A percentile compares a stretch with the other conserved stretches of the same genome.
Evolutionary conservation across 2,888 invertebrate genomes (phyloP).

Genomic region (Fragum fragum): DNA sequence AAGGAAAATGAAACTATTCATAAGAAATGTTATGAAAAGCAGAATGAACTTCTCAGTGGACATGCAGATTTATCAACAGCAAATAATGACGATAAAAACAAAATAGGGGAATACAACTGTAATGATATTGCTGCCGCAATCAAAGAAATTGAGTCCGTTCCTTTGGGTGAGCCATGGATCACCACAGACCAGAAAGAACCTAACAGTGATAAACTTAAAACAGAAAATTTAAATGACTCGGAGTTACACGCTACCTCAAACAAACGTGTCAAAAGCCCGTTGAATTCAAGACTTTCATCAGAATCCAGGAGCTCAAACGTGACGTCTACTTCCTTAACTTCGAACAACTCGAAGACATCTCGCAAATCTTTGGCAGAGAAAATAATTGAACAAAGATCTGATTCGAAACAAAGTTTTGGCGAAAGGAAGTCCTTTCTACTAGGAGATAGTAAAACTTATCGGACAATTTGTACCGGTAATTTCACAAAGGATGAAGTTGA

Average conservation of each 20-base stretch:
- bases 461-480: background rate
- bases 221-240: background rate
- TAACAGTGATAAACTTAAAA: background rate
- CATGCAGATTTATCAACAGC: background rate
- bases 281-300: slow-evolving; percentile 2
- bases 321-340: background rate
- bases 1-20: background rate
- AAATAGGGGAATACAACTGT: background rate
- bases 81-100: background rate
- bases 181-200: background rate
- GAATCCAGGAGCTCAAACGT: slow-evolving; percentile 13
- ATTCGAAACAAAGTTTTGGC: background rate
- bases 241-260: background rate
- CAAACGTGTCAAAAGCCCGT: background rate
- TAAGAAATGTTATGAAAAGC: background rate
- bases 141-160: slow-evolving; percentile 11
- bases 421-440: background rate
- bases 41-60: no score
- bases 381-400: slow-evolving; percentile 12
- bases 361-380: slow-evolving; percentile 11
- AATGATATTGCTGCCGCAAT: background rate
- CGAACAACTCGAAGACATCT: slow-evolving; percentile 8
- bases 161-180: background rate
- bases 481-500: background rate
- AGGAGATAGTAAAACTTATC: background rate